Percentiles rank a stretch among this genome's conserved stretches.
Conservation (phyloP, 2,797 vertebrate genomes). For the Sebastes paucispinis region DNA sequence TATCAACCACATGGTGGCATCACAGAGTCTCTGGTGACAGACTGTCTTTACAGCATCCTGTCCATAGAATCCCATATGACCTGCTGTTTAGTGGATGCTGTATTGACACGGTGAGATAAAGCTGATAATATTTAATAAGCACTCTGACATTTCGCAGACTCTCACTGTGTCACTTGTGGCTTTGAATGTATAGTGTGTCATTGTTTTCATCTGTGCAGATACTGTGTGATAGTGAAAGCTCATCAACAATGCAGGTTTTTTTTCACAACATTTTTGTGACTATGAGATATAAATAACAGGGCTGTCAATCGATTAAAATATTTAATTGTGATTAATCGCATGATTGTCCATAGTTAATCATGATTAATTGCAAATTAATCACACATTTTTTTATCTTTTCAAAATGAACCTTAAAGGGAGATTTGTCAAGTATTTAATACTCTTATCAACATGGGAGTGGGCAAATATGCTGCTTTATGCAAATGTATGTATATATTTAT, state of each 20-base stretch:
- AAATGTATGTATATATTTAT: too few species aligned
- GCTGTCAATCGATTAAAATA: too few species aligned
- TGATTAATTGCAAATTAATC: too few species aligned
- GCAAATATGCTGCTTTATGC: too few species aligned
- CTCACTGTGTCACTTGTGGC: constrained; percentile 4
- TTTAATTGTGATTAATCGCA: too few species aligned
- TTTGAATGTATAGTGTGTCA: background rate
- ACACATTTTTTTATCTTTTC: too few species aligned
- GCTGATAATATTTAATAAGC: constrained; percentile 59
- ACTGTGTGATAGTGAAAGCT: background rate
- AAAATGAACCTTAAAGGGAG: too few species aligned
- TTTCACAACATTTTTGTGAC: background rate
- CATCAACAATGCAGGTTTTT: background rate
- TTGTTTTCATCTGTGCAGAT: background rate
- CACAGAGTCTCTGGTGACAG: background rate
- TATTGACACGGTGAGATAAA: constrained; percentile 56
- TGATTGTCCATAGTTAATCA: too few species aligned
- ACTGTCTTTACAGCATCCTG: background rate
- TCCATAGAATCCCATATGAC: constrained; percentile 22
- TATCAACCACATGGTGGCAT: constrained; percentile 61
- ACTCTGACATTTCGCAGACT: constrained; percentile 55
- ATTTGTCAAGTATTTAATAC: too few species aligned
- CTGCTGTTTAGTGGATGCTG: constrained; percentile 55
- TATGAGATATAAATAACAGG: constrained; percentile 20
- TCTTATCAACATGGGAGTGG: too few species aligned